Base-by-base conservation (phyloP, 2,113 vertebrate genomes). In the Telmatochromis brichardi region DNA sequence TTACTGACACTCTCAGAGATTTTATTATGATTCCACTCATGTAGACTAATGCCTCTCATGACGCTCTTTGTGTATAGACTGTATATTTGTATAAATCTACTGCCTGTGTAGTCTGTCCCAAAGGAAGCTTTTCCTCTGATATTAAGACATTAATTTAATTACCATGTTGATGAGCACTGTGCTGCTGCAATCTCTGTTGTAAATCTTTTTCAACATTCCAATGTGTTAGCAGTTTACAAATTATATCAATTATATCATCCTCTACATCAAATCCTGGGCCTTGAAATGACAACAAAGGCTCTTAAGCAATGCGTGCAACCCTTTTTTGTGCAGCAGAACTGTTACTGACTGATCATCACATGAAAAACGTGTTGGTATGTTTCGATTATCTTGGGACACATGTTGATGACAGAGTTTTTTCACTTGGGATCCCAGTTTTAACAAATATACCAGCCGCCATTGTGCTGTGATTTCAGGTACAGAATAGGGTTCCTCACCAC, bases 151-250 rank as follows among this genome's bases (percentile, higher is more conserved):
- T 92, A 91, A 94, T 95, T 89, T 91, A 91, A 93, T 95, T 92
- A 92, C 92, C 57, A 92, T 92, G 88, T 90, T 95, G 90, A 93
- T 90, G 86, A 90, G 90, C 89, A 85, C 81, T 76, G 68, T 86
- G 87, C 91, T 87, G 90, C 86, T 87, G 73, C 79, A 91, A 89
- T 93, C 81, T 89, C 51, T 95, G 86, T 84, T 85, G 80, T 92
- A 90, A 93, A 92, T 95, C 91, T 92, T 90, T 90, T 91, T 90
- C 84, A 92, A 91, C 91, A 91, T 90, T 83, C 76, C 92, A 93
- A 89, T 91, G 86, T 94, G 94, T 92, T 94, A 93, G 92, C 85
- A 91, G 85, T 95, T 94, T 90, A 86, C 88, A 91, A 90, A 94
- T 89, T 88, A 80, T 89, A 88, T 93, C 80, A 89, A 94, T 89